Evolutionary conservation across 2,888 invertebrate genomes (phyloP).

Genomic region (Polyommatus iphigenia): DNA sequence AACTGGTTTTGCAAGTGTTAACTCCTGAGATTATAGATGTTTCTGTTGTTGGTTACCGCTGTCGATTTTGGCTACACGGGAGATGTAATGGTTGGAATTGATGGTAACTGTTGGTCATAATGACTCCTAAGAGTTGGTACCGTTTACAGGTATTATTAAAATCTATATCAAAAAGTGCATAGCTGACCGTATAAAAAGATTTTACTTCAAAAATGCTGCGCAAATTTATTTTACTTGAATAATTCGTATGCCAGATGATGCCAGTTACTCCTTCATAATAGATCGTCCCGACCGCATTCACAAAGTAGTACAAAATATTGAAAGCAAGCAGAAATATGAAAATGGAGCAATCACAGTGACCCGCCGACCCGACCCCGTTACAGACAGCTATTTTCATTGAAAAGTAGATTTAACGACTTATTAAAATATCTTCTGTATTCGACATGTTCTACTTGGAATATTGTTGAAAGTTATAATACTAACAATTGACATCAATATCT

Average conservation of each 20-base stretch:
- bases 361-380: neutral
- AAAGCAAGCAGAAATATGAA: conserved; percentile 14
- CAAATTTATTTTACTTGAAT: neutral
- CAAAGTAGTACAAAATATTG: neutral
- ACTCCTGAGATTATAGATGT: too few species aligned
- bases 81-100: too few species aligned
- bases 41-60: too few species aligned
- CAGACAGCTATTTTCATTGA: neutral
- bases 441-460: neutral
- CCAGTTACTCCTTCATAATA: neutral
- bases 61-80: too few species aligned
- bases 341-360: neutral
- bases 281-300: conserved; percentile 1
- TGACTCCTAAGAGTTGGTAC: too few species aligned
- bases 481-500: neutral
- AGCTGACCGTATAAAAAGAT: neutral
- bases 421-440: neutral
- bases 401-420: neutral
- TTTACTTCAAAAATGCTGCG: neutral
- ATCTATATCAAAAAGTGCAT: too few species aligned
- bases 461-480: neutral
- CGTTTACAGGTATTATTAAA: too few species aligned
- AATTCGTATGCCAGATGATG: neutral
- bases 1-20: too few species aligned
- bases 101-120: too few species aligned